Conservation (phyloP, 1,140 invertebrate species). For the Leptopilina boulardi region DNA sequence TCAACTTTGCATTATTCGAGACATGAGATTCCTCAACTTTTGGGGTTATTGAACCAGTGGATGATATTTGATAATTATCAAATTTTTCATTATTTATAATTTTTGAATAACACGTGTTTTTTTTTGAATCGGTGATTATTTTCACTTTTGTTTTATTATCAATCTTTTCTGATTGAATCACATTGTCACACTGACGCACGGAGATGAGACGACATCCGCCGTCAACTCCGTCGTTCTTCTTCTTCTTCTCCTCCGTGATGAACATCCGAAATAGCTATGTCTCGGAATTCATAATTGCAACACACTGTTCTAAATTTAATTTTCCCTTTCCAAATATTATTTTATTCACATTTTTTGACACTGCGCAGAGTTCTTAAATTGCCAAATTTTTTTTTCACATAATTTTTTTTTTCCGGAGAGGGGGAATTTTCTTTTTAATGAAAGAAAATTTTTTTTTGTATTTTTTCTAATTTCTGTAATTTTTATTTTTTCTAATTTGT, state of each 20-base stretch:
- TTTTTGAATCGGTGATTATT: constrained; percentile 44
- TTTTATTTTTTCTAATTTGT: no score
- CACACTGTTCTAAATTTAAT: constrained; percentile 31
- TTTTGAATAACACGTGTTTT: constrained; percentile 41
- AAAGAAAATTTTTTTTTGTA: no score
- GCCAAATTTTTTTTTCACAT: no score
- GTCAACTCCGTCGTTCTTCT: constrained; percentile 64
- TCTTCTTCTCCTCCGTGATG: constrained; percentile 67
- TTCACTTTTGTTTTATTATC: no score
- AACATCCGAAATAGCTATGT: constrained; percentile 67
- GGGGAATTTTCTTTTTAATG: no score
- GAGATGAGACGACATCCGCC: constrained; percentile 72
- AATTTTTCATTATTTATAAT: no score
- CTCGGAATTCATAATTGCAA: constrained; percentile 50
- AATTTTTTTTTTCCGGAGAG: no score
- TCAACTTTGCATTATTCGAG: not conserved
- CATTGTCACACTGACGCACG: constrained; percentile 64
- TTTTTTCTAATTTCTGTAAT: no score
- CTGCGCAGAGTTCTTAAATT: no score
- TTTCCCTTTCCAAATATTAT: no score
- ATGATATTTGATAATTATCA: not conserved
- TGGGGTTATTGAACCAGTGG: constrained; percentile 8
- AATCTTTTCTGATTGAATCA: constrained; percentile 48
- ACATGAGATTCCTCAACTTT: constrained; percentile 19
- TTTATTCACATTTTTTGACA: not conserved